These are phyloP conservation scores for Perca fluviatilis DNA, from an alignment of 2,113 vertebrate species.

Conservation along the genomic window DNA sequence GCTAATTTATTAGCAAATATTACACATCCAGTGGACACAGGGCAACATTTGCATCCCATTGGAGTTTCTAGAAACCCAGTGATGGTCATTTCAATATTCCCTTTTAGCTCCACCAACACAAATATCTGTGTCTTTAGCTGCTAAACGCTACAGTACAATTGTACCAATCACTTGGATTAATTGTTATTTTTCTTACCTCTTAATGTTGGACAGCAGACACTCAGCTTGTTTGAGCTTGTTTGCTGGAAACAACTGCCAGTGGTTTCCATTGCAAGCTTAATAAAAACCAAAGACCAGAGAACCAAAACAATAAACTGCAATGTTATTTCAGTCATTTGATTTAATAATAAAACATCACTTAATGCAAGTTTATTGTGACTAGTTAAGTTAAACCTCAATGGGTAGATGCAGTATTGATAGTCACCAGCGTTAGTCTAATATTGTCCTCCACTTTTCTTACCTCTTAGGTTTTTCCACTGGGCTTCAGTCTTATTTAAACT, in stretches of 20 bases:
- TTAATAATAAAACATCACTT: neutral
- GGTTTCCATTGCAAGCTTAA: neutral
- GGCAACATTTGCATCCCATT: neutral
- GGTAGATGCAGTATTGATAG: neutral
- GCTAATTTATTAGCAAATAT: too few relatives aligned
- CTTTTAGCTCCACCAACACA: neutral
- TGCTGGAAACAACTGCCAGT: neutral
- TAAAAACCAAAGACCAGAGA: neutral
- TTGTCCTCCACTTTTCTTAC: neutral
- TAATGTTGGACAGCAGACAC: neutral
- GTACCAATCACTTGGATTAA: neutral
- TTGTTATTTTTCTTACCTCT: neutral
- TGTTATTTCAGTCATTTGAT: neutral
- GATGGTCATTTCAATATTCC: neutral
- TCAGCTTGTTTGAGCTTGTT: neutral
- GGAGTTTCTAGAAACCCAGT: neutral
- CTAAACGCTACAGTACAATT: neutral
- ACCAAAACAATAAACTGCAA: neutral
- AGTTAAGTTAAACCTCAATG: neutral
- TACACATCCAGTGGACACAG: neutral
- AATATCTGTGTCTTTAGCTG: neutral
- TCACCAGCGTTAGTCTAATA: neutral
- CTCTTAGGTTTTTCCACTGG: neutral
- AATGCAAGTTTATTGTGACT: conserved; percentile 8
- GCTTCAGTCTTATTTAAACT: neutral